phyloP scores from a whole-genome alignment of 2,113 vertebrate genomes.

The Albula glossodonta region DNA sequence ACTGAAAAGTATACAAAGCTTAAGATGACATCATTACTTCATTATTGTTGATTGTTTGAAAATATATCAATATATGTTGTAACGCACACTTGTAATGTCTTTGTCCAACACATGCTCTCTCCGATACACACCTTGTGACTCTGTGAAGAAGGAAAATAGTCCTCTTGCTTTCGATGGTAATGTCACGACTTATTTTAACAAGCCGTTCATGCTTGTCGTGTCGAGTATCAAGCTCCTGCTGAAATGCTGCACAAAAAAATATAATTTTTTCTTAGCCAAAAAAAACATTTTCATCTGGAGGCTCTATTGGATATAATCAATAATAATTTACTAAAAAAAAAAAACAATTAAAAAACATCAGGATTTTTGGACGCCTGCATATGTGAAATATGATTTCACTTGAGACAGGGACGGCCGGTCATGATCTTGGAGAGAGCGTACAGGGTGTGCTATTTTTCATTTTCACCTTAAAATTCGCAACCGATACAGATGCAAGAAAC shows the following conservation, averaged over 20 bases:
- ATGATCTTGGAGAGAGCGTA: neutral
- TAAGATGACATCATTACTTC: no score
- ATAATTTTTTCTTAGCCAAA: neutral
- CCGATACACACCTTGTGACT: slow-evolving; percentile 80
- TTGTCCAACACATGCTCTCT: neutral
- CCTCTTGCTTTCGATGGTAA: slow-evolving; percentile 97
- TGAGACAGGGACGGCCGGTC: no score
- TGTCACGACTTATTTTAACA: slow-evolving; percentile 91
- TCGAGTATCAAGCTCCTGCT: slow-evolving; percentile 89
- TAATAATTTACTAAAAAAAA: no score
- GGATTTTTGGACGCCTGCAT: neutral
- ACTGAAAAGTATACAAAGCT: no score
- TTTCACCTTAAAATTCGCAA: no score
- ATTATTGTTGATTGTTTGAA: no score
- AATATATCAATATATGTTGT: no score
- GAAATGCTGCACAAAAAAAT: slow-evolving; percentile 75
- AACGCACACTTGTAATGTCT: no score
- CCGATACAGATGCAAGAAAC: no score
- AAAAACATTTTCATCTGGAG: neutral
- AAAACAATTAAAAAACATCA: neutral
- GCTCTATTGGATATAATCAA: neutral
- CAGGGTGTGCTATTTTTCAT: no score
- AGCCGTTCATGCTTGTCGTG: slow-evolving; percentile 94
- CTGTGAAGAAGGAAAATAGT: slow-evolving; percentile 94
- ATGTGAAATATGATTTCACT: no score